phyloP scores from a whole-genome alignment of 2,888 invertebrate species.

The Plagodis pulveraria region DNA sequence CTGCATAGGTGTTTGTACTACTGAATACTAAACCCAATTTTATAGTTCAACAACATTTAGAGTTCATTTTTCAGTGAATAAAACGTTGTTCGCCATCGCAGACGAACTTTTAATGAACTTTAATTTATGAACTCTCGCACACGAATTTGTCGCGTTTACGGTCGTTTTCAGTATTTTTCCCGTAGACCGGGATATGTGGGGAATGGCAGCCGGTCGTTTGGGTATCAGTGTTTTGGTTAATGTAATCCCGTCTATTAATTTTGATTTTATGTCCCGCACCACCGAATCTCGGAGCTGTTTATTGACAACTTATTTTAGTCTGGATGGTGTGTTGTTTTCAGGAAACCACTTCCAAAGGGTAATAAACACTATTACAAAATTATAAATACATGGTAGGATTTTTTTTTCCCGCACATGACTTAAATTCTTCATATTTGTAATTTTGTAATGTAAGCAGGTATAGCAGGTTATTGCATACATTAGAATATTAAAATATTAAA shows the following conservation, averaged over 20 bases:
- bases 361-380: too few relatives aligned
- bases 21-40: conserved; percentile 42
- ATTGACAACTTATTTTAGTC: conserved; percentile 46
- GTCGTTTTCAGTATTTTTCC: conserved; percentile 59
- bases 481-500: too few relatives aligned
- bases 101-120: conserved; percentile 72
- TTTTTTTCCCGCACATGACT: too few relatives aligned
- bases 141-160: conserved; percentile 75
- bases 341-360: conserved; percentile 30
- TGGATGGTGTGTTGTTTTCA: conserved; percentile 41
- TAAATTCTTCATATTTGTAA: too few relatives aligned
- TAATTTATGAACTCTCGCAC: conserved; percentile 65
- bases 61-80: conserved; percentile 60
- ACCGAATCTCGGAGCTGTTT: conserved; percentile 39
- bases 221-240: conserved; percentile 65
- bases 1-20: conserved; percentile 2
- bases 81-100: conserved; percentile 48
- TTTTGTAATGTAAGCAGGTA: too few relatives aligned
- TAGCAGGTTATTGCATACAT: too few relatives aligned
- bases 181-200: conserved; percentile 55
- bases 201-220: conserved; percentile 51
- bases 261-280: conserved; percentile 49
- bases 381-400: too few relatives aligned
- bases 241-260: conserved; percentile 66
- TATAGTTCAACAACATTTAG: conserved; percentile 49